Conservation (phyloP, 1,140 invertebrate species). For the Polypedilum vanderplanki region DNA sequence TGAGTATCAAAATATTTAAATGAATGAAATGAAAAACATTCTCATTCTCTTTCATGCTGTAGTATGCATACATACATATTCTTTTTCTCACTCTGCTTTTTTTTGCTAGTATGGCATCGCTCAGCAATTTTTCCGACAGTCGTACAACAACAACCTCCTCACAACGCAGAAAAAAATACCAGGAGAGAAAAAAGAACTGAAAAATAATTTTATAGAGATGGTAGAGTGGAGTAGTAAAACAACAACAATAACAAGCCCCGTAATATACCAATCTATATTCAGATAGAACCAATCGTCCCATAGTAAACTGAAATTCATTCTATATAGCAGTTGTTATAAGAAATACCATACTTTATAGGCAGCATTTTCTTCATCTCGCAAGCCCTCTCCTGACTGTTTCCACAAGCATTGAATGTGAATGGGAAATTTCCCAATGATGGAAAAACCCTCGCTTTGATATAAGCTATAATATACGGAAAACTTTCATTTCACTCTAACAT, state of each 20-base stretch:
- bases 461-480: neutral
- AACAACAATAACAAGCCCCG: slow-evolving; percentile 28
- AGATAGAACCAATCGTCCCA: slow-evolving; percentile 1
- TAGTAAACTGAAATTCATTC: neutral
- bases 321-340: neutral
- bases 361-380: neutral
- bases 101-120: neutral
- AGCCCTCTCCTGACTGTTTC: neutral
- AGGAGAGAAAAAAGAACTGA: slow-evolving; percentile 26
- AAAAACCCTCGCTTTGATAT: neutral
- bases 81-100: neutral
- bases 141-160: neutral
- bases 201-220: slow-evolving; percentile 29
- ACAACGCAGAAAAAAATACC: slow-evolving; percentile 19
- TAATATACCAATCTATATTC: slow-evolving; percentile 27
- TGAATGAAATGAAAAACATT: slow-evolving; percentile 27
- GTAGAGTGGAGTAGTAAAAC: slow-evolving; percentile 17
- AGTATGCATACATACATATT: neutral
- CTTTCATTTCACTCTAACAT: neutral
- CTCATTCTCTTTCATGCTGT: neutral
- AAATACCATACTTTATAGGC: neutral
- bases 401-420: neutral
- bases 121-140: slow-evolving; percentile 21
- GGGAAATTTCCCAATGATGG: slow-evolving; percentile 15
- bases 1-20: slow-evolving; percentile 21